These are phyloP conservation scores for Pollimyrus isidori DNA, from an alignment of 2,113 vertebrate species.

Conservation along the genomic window DNA sequence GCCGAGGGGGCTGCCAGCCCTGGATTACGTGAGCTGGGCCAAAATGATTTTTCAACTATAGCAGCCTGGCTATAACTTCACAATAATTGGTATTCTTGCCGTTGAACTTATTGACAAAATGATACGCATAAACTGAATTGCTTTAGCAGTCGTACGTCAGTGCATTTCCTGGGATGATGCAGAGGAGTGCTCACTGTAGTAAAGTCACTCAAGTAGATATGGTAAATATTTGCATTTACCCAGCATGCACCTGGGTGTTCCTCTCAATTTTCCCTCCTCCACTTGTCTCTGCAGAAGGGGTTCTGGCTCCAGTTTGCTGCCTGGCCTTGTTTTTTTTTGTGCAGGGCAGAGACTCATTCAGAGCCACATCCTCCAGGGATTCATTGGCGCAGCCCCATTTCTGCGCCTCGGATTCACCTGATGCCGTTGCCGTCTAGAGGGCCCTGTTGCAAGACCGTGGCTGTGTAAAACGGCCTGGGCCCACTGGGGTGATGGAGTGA, in stretches of 20 bases:
- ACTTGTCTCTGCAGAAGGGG: neutral
- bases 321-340: conserved; percentile 8
- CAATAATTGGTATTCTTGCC: neutral
- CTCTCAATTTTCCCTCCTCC: neutral
- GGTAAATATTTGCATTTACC: conserved; percentile 3
- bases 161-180: neutral
- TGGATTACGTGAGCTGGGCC: neutral
- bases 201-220: neutral
- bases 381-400: neutral
- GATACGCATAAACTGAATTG: neutral
- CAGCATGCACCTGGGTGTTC: neutral
- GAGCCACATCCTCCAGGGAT: neutral
- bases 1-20: neutral
- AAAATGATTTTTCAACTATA: neutral
- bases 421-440: neutral
- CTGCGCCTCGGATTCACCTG: neutral
- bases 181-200: neutral
- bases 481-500: neutral
- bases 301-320: neutral
- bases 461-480: neutral
- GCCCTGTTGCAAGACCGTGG: neutral
- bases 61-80: neutral
- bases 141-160: neutral
- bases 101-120: conserved; percentile 1
- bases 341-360: neutral